These are phyloP conservation scores for Platyrinchus mystaceus DNA, from an alignment of 2,797 vertebrate genomes.

Conservation along the genomic window DNA sequence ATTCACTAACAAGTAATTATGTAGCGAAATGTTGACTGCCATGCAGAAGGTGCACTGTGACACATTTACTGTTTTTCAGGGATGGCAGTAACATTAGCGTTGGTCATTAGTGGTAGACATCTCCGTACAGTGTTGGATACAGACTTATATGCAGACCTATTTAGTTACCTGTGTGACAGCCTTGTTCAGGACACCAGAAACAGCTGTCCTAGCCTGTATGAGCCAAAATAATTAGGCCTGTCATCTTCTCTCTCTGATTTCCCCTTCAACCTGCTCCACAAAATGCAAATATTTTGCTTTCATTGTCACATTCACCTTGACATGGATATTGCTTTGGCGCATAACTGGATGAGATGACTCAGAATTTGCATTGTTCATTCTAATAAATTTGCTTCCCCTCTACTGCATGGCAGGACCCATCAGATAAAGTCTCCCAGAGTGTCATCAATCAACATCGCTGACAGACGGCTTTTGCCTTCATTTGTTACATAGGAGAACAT, in stretches of 20 bases:
- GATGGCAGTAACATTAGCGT: conserved; percentile 99
- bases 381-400: conserved; percentile 99
- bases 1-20: conserved; percentile 97
- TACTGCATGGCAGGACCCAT: conserved; percentile 95
- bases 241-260: conserved; percentile 98
- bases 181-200: conserved; percentile 99
- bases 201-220: conserved; percentile 99
- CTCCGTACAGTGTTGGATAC: conserved; percentile 90
- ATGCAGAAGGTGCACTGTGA: conserved; percentile 87
- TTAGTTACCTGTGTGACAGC: conserved; percentile 99
- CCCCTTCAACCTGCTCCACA: conserved; percentile 97
- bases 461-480: conserved; percentile 99
- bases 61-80: conserved; percentile 89
- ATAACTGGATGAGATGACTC: conserved; percentile 99
- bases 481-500: conserved; percentile 99
- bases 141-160: conserved; percentile 96
- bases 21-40: conserved; percentile 94
- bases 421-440: conserved; percentile 99
- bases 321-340: conserved; percentile 99
- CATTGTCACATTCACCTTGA: conserved; percentile 99
- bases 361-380: conserved; percentile 99
- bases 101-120: conserved; percentile 98
- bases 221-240: conserved; percentile 99
- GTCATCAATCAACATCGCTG: conserved; percentile 98
- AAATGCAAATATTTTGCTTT: conserved; percentile 99